Conservation (phyloP, 2,888 invertebrate species). For the Metopia argyrocephala region DNA sequence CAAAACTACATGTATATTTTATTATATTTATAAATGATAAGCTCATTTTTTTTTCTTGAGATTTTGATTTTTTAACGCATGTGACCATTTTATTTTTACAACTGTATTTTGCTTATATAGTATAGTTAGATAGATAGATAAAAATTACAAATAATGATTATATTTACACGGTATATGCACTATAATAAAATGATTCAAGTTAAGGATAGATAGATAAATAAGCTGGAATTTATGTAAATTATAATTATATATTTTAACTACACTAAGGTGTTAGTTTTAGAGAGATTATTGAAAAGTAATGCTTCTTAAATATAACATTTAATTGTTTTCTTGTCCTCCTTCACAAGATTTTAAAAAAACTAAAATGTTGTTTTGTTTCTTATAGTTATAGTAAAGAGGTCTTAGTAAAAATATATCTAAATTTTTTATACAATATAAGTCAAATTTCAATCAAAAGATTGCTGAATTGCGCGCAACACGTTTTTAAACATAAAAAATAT, state of each 20-base stretch:
- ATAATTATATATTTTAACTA: background rate
- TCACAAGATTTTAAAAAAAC: background rate
- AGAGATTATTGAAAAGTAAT: background rate
- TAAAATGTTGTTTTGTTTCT: too few relatives aligned
- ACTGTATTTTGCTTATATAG: constrained; percentile 28
- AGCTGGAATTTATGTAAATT: background rate
- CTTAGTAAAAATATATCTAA: too few relatives aligned
- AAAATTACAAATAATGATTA: constrained; percentile 4
- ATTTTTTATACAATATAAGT: background rate
- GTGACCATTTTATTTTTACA: constrained; percentile 65
- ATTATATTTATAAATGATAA: constrained; percentile 3
- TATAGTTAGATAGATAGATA: background rate
- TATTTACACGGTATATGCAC: constrained; percentile 9
- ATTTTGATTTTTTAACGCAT: constrained; percentile 46
- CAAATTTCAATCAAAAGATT: background rate
- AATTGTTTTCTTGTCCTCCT: background rate
- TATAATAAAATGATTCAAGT: background rate
- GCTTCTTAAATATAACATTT: background rate
- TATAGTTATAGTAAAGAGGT: too few relatives aligned
- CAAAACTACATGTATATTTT: constrained; percentile 35
- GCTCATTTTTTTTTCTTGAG: constrained; percentile 19
- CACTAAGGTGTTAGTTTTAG: background rate
- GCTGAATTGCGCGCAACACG: background rate
- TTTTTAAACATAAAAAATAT: background rate
- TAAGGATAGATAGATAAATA: background rate